These are phyloP conservation scores for Apogon talboti DNA, from an alignment of 2,797 vertebrate genomes.

Conservation along the genomic window DNA sequence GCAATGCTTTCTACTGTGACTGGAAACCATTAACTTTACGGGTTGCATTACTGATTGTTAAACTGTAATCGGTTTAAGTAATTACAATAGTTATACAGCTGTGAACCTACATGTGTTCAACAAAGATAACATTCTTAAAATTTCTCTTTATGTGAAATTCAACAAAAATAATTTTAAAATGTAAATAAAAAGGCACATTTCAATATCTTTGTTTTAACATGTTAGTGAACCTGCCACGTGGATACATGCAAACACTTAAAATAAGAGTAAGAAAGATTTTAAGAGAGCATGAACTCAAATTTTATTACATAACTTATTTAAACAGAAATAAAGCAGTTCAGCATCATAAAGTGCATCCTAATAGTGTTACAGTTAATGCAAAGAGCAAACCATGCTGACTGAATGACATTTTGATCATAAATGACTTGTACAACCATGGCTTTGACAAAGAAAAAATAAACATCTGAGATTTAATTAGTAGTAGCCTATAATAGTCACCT, in stretches of 20 bases:
- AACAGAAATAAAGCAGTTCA: slow-evolving; percentile 45
- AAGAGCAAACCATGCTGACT: slow-evolving; percentile 27
- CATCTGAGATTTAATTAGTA: slow-evolving; percentile 26
- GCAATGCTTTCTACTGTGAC: too few species aligned
- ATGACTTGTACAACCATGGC: not conserved
- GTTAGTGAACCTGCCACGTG: not conserved
- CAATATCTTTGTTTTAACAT: too few species aligned
- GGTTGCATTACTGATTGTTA: too few species aligned
- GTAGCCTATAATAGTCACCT: slow-evolving; percentile 15
- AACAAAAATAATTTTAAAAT: too few species aligned
- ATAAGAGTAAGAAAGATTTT: not conserved
- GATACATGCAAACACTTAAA: not conserved
- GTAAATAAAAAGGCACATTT: too few species aligned
- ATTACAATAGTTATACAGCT: too few species aligned
- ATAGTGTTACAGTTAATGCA: slow-evolving; percentile 31
- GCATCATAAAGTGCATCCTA: slow-evolving; percentile 73
- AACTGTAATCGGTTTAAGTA: too few species aligned
- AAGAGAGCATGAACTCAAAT: slow-evolving; percentile 2
- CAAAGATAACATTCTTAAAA: too few species aligned
- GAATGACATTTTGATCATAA: slow-evolving; percentile 5
- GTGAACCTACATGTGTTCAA: too few species aligned
- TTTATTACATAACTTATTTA: slow-evolving; percentile 52
- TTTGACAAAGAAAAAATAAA: slow-evolving; percentile 14
- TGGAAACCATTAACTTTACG: too few species aligned
- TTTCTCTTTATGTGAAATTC: too few species aligned